These are phyloP conservation scores for Amorpha juglandis DNA, from an alignment of 2,888 invertebrate species.

Conservation along the genomic window DNA sequence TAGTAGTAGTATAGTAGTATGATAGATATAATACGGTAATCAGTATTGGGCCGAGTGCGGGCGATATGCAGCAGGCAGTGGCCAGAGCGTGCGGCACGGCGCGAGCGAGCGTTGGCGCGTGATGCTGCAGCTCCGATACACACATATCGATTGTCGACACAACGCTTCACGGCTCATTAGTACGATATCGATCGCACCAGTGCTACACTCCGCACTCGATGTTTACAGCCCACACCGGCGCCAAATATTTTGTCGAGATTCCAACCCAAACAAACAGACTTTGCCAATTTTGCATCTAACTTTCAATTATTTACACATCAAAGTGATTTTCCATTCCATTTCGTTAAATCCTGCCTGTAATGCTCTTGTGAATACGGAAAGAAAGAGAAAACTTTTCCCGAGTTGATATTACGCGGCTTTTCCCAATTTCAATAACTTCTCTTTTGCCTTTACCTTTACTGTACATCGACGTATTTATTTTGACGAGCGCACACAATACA, in stretches of 20 bases:
- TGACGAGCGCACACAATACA: slow-evolving; percentile 14
- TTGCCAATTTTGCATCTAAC: slow-evolving; percentile 56
- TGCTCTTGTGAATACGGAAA: slow-evolving; percentile 57
- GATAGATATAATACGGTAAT: no score
- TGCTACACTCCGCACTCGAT: slow-evolving; percentile 31
- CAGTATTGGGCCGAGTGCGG: background rate
- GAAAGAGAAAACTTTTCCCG: slow-evolving; percentile 49
- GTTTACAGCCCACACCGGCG: slow-evolving; percentile 32
- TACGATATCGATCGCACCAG: slow-evolving; percentile 62
- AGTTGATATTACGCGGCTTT: slow-evolving; percentile 26
- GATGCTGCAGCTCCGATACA: slow-evolving; percentile 28
- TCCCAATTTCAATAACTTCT: slow-evolving; percentile 31
- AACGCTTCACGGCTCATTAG: slow-evolving; percentile 68
- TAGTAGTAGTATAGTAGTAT: background rate
- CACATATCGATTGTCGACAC: slow-evolving; percentile 46
- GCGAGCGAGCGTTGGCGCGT: slow-evolving; percentile 18
- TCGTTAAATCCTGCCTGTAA: slow-evolving; percentile 58
- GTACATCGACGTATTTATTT: slow-evolving; percentile 20
- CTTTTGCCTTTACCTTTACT: slow-evolving; percentile 27
- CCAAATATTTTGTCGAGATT: slow-evolving; percentile 35
- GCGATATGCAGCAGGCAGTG: background rate
- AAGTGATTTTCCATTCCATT: slow-evolving; percentile 64
- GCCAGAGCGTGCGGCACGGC: background rate
- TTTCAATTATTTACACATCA: slow-evolving; percentile 69
- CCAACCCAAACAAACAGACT: slow-evolving; percentile 48